These are phyloP conservation scores for Phrynosoma blainvillii DNA, from an alignment of 2,113 vertebrate genomes.

Conservation along the genomic window DNA sequence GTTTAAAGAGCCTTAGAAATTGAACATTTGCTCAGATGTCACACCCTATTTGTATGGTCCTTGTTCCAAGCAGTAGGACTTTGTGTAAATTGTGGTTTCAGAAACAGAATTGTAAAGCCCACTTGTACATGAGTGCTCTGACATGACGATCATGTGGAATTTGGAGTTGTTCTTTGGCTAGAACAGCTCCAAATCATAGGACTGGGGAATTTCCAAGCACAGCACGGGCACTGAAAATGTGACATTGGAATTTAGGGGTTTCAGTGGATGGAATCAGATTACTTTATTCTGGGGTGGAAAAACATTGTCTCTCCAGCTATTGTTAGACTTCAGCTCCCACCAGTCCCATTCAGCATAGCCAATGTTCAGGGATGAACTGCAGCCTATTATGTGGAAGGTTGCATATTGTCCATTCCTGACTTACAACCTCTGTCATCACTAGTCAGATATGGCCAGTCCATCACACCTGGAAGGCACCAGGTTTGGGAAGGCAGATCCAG, in stretches of 20 bases:
- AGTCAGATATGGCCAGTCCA: no score
- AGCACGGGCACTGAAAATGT: background rate
- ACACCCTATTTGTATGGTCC: background rate
- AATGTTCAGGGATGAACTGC: background rate
- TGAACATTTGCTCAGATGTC: background rate
- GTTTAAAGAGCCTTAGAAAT: background rate
- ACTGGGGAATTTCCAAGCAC: background rate
- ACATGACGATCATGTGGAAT: background rate
- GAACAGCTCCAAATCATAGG: background rate
- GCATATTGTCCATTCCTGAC: background rate
- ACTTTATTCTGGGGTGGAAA: background rate
- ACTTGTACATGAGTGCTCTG: background rate
- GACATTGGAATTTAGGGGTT: background rate
- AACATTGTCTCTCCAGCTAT: no score
- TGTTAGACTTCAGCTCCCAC: background rate
- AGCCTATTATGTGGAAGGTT: background rate
- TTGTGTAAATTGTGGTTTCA: background rate
- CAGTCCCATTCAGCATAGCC: background rate
- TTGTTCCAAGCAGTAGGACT: background rate
- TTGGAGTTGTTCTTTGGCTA: background rate
- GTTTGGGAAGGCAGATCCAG: no score
- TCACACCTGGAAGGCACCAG: no score
- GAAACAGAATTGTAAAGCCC: no score
- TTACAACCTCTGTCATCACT: no score
- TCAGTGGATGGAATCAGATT: background rate